phyloP scores from a whole-genome alignment of 2,797 vertebrate species.

The Spondyliosoma cantharus region DNA sequence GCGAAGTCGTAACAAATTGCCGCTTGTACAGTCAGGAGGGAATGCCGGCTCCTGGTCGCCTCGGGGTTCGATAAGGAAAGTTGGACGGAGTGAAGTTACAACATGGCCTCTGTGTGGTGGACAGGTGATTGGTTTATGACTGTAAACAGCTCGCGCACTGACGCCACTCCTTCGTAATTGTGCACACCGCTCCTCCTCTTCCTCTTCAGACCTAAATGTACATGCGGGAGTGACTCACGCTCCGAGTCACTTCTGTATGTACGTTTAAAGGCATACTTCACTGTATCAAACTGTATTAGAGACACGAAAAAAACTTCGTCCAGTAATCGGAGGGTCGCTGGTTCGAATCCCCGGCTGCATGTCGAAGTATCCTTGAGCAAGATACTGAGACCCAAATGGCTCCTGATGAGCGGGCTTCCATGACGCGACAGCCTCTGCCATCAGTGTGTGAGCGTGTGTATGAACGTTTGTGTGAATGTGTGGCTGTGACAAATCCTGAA shows the following conservation, averaged over 20 bases:
- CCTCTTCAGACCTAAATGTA: too few relatives aligned
- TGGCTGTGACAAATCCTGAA: too few relatives aligned
- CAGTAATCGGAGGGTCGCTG: too few relatives aligned
- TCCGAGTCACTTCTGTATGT: background rate
- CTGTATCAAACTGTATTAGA: background rate
- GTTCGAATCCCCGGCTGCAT: too few relatives aligned
- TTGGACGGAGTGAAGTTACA: background rate
- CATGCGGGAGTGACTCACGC: background rate
- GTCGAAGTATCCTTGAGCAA: too few relatives aligned
- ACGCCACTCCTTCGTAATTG: background rate
- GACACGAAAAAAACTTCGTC: too few relatives aligned
- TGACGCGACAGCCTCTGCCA: too few relatives aligned
- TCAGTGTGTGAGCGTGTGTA: too few relatives aligned
- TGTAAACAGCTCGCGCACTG: conserved; percentile 5
- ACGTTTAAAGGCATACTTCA: background rate
- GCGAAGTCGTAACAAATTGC: rapidly evolving
- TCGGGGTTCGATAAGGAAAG: background rate
- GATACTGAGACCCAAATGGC: too few relatives aligned
- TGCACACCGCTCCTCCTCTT: background rate
- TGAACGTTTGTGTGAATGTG: too few relatives aligned
- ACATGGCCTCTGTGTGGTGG: conserved; percentile 28
- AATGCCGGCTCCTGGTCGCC: background rate
- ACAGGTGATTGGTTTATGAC: conserved; percentile 28
- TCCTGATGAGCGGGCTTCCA: too few relatives aligned
- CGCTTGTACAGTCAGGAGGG: rapidly evolving